Evolutionary conservation across 2,113 vertebrate genomes (phyloP).

Genomic region (Sturnira hondurensis): DNA sequence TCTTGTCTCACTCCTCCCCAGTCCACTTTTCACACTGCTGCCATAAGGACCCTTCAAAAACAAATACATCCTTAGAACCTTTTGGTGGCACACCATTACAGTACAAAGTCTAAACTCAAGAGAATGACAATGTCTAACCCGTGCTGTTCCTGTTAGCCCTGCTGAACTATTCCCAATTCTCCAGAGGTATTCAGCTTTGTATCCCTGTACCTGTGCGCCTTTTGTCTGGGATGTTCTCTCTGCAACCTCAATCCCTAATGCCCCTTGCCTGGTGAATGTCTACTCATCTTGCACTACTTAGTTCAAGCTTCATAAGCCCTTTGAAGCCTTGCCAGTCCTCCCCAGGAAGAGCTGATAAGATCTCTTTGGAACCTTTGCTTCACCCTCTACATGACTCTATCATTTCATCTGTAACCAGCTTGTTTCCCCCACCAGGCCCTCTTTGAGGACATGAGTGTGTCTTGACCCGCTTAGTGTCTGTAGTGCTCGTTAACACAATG

Average conservation of each 20-base stretch:
- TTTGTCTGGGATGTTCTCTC: neutral
- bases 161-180: neutral
- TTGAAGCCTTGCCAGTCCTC: constrained; percentile 3
- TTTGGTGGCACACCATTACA: neutral
- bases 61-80: neutral
- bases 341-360: neutral
- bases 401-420: neutral
- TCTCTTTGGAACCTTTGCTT: neutral
- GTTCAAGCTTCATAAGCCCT: neutral
- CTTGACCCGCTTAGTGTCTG: neutral
- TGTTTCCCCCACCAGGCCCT: neutral
- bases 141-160: neutral
- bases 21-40: neutral
- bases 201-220: neutral
- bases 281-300: neutral
- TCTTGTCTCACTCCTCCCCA: neutral
- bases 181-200: neutral
- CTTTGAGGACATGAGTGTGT: neutral
- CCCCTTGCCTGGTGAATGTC: constrained; percentile 2
- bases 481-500: neutral
- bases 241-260: neutral
- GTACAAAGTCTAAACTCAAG: neutral
- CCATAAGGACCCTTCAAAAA: neutral
- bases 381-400: neutral
- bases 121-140: neutral